phyloP scores from a whole-genome alignment of 1,140 invertebrate genomes.

The Drosophila pruinosa region DNA sequence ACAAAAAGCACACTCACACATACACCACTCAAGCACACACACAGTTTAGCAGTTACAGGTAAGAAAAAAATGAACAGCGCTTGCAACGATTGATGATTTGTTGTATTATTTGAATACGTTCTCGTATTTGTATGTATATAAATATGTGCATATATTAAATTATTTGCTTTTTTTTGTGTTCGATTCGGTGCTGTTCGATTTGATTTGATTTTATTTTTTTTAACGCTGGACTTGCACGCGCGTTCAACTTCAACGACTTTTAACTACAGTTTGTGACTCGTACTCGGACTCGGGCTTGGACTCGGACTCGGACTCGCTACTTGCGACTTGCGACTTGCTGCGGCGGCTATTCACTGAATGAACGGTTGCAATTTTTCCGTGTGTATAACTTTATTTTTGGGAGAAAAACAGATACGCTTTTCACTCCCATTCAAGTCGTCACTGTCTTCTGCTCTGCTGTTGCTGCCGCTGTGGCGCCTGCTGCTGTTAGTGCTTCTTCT shows the following conservation, averaged over 20 bases:
- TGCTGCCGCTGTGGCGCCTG: constrained; percentile 23
- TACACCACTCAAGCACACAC: constrained; percentile 29
- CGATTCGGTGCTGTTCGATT: neutral
- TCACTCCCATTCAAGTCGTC: constrained; percentile 34
- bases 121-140: neutral
- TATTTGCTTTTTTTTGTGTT: constrained; percentile 3
- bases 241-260: constrained; percentile 29
- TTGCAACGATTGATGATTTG: neutral
- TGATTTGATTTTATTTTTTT: neutral
- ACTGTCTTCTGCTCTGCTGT: constrained; percentile 39
- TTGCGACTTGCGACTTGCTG: constrained; percentile 48
- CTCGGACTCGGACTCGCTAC: constrained; percentile 17
- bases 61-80: constrained; percentile 10
- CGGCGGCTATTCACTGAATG: constrained; percentile 69
- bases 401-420: constrained; percentile 49
- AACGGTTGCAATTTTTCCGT: constrained; percentile 76
- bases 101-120: constrained; percentile 15
- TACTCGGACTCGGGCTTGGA: no score
- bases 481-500: constrained; percentile 38
- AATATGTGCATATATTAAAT: constrained; percentile 2
- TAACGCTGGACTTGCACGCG: constrained; percentile 22
- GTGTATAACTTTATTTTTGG: constrained; percentile 70
- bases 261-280: constrained; percentile 27
- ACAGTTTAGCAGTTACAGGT: constrained; percentile 20
- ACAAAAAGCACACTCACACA: constrained; percentile 4